phyloP scores from a whole-genome alignment of 2,888 invertebrate species.

The Pseudococcus jackbeardsleyi region DNA sequence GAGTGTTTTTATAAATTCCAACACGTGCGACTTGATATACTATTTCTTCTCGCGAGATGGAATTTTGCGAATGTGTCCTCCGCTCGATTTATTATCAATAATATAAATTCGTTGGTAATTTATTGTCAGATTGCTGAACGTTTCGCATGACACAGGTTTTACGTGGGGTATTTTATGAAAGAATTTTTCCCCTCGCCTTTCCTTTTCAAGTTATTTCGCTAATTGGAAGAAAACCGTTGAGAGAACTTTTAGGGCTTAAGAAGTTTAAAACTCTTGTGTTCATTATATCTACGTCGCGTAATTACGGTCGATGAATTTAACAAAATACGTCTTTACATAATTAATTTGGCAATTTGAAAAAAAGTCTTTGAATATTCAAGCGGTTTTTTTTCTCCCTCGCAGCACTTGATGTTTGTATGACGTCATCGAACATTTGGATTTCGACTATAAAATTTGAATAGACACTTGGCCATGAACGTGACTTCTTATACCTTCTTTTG shows the following conservation, averaged over 20 bases:
- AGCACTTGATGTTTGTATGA: background rate
- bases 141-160: background rate
- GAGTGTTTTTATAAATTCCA: background rate
- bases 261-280: constrained; percentile 4
- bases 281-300: background rate
- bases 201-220: background rate
- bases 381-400: background rate
- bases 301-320: constrained; percentile 29
- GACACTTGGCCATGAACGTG: background rate
- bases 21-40: background rate
- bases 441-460: background rate
- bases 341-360: constrained; percentile 26
- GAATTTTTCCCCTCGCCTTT: background rate
- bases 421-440: background rate
- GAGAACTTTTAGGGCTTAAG: background rate
- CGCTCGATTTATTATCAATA: constrained; percentile 10
- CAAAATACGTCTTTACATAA: constrained; percentile 11
- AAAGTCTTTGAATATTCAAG: constrained; percentile 23
- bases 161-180: background rate
- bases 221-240: background rate
- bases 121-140: background rate
- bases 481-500: background rate
- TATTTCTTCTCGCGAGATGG: background rate
- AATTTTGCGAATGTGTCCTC: background rate
- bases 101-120: background rate